Base-by-base conservation (phyloP, 2,797 vertebrate species). In the Mormyrus hasselquistii region DNA sequence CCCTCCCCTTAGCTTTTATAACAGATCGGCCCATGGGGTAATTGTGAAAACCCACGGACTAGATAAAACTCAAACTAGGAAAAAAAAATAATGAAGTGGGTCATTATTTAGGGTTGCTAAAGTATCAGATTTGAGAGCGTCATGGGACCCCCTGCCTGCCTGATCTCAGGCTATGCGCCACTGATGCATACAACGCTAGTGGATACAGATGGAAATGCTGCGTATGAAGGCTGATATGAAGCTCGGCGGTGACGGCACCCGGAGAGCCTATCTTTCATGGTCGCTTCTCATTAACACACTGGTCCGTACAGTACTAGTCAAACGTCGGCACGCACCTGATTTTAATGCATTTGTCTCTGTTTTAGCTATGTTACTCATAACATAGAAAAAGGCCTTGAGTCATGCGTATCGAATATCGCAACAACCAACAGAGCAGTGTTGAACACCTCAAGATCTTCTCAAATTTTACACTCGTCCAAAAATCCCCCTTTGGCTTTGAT, bases 1-100 rank as follows among this genome's bases (percentile, higher is more conserved):
- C 91, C 88, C 91, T 91, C 91, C 91, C 90, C 92, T 91, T 90
- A 92, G 90, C 90, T 89, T 91, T 22, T 57, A 73, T 83, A 86
- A 49, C 88, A 53, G 55, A 73, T 41, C 25, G 47, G 6, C 25
- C 57, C 55, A 84, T 86, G 82, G 8, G 88, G 57, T 86, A 41
- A 89, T 41, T 29, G 2, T 10, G 19, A 34, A 34, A 22, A 47
- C 12, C 8, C 38, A 22, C 3, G 10, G 41, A 47, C 50, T 59
- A 16, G 69, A 14, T 19, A 38, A 47, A 53, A 53, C 14, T 76
- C 69, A 49, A 52, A 53, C 16, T 34, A 29, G 4, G 22, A 16
- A 12, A 25, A 44, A 44, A 50, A 62, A 25, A 62, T 10, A 65
- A 76, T 76, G 69, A 76, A 41, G 69, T 14, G 29, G 34, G 34